These are phyloP conservation scores for Ianthella basta DNA, from an alignment of 37 sponge, comb jelly and placozoan species.

Conservation along the genomic window DNA sequence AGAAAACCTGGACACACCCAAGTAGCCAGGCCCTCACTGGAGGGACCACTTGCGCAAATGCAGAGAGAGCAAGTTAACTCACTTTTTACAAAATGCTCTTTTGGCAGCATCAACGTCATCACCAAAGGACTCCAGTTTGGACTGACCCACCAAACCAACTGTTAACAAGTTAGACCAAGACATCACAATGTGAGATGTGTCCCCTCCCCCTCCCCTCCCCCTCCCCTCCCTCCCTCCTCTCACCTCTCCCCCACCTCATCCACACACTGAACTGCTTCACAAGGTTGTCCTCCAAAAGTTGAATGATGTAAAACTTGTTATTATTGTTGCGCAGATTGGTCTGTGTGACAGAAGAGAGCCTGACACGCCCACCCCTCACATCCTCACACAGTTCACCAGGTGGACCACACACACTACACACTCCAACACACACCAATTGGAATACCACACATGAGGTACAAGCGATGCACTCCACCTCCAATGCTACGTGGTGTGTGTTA, in stretches of 20 bases:
- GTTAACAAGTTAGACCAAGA: not conserved
- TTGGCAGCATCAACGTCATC: slow-evolving; percentile 75
- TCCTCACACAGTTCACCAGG: not conserved
- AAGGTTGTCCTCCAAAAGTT: slow-evolving; percentile 75
- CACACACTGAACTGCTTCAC: slow-evolving; percentile 65
- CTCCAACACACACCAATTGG: not conserved
- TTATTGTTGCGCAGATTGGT: slow-evolving; percentile 92
- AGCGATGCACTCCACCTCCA: too few species aligned
- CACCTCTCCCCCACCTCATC: slow-evolving; percentile 93
- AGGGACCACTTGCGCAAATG: not conserved
- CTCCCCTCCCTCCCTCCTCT: not conserved
- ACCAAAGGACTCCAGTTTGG: slow-evolving; percentile 52
- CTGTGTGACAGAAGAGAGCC: slow-evolving; percentile 27
- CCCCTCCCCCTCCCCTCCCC: slow-evolving; percentile 1
- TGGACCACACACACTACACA: not conserved
- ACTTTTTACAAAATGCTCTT: slow-evolving; percentile 77
- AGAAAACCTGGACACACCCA: slow-evolving; percentile 55
- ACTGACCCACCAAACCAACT: slow-evolving; percentile 89
- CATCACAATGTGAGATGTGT: not conserved
- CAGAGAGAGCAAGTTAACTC: not conserved
- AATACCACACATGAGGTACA: slow-evolving; percentile 16
- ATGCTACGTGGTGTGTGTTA: not conserved
- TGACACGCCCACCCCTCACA: not conserved
- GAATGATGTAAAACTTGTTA: slow-evolving; percentile 91
- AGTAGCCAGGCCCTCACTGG: not conserved